These are phyloP conservation scores for Stomatorhinus walkeri DNA, from an alignment of 2,797 vertebrate genomes.

Conservation along the genomic window DNA sequence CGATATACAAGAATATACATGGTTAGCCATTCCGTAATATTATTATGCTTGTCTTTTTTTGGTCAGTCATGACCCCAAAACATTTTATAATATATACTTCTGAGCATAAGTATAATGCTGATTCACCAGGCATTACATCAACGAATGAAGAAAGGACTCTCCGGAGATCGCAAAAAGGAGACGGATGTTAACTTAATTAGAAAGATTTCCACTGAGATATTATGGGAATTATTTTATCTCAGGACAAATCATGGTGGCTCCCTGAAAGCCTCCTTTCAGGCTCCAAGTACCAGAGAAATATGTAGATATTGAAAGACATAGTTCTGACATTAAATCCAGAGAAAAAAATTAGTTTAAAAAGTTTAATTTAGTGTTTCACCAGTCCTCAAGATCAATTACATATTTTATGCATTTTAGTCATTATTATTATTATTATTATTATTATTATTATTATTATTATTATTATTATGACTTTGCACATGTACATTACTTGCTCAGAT, in stretches of 20 bases:
- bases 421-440: not conserved
- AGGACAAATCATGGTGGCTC: not conserved
- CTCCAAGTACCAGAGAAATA: not conserved
- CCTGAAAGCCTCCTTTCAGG: not conserved
- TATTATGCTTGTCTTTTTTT: not conserved
- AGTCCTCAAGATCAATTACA: not conserved
- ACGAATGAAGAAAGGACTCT: not conserved
- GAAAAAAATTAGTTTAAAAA: not conserved
- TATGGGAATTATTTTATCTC: not conserved
- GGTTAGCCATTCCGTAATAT: not conserved
- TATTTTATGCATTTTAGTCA: not conserved
- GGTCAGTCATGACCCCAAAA: not conserved
- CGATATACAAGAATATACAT: not conserved
- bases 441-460: not conserved
- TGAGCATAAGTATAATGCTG: not conserved
- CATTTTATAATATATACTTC: not conserved
- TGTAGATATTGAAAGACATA: not conserved
- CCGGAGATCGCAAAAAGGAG: not conserved
- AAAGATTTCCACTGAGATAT: not conserved
- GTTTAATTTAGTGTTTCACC: not conserved
- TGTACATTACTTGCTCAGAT: not conserved
- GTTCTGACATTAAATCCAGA: not conserved
- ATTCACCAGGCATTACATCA: not conserved
- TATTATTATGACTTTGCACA: not conserved
- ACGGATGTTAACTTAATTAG: not conserved